A percentile compares a stretch with the other conserved stretches of the same genome.
These are phyloP conservation scores for Junonia oenone DNA, from an alignment of 2,888 invertebrate species.

Conservation along the genomic window DNA sequence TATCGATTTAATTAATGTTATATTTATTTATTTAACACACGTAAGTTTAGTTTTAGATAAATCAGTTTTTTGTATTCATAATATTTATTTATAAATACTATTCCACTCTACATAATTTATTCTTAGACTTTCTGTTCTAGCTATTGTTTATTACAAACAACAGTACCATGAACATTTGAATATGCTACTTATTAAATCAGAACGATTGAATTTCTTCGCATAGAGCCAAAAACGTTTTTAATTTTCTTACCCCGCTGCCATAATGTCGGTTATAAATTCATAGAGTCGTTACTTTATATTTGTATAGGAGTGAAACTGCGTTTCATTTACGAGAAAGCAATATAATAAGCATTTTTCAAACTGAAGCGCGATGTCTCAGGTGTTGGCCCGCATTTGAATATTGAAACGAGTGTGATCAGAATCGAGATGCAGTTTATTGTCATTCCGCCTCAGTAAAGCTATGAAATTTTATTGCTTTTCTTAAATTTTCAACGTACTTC, in stretches of 20 bases:
- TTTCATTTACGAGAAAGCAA: conserved; percentile 61
- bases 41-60: no score
- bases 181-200: background rate
- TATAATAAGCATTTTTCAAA: conserved; percentile 69
- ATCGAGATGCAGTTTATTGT: conserved; percentile 77
- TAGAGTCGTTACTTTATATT: conserved; percentile 28
- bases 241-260: background rate
- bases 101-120: no score
- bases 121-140: background rate
- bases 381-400: conserved; percentile 67
- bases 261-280: conserved; percentile 17
- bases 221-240: background rate
- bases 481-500: conserved; percentile 39
- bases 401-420: conserved; percentile 73
- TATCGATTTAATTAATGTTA: no score
- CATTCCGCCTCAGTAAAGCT: conserved; percentile 57
- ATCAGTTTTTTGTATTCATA: no score
- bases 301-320: conserved; percentile 36
- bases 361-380: conserved; percentile 59
- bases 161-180: no score
- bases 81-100: no score
- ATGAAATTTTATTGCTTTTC: conserved; percentile 63
- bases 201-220: background rate
- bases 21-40: no score
- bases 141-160: no score